phyloP scores from a whole-genome alignment of 2,797 vertebrate genomes.

The Eupleurogrammus muticus region DNA sequence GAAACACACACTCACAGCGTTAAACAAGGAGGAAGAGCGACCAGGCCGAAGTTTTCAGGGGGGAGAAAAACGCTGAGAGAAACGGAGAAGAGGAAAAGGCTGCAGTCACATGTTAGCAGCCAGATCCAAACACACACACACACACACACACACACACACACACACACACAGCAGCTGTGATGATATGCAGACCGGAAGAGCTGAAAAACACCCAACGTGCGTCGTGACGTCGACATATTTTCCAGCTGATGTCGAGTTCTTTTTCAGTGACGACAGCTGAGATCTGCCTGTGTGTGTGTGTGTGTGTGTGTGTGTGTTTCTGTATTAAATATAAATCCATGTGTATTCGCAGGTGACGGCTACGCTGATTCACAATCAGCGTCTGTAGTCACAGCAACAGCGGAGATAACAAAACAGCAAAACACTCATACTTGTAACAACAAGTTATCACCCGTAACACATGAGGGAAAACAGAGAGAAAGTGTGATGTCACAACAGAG shows the following conservation, averaged over 20 bases:
- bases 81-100: conserved; percentile 48
- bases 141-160: conserved; percentile 6
- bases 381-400: conserved; percentile 12
- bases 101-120: conserved; percentile 53
- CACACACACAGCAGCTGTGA: conserved; percentile 46
- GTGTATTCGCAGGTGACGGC: conserved; percentile 15
- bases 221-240: conserved; percentile 55
- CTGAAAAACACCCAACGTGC: conserved; percentile 52
- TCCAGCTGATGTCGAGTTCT: conserved; percentile 61
- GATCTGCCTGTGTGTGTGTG: conserved; percentile 35
- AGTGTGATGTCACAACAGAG: conserved; percentile 21
- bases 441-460: conserved; percentile 57
- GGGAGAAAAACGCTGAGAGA: conserved; percentile 53
- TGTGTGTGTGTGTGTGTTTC: conserved; percentile 21
- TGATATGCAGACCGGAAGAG: conserved; percentile 58
- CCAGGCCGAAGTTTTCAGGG: conserved; percentile 7
- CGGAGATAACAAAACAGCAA: conserved; percentile 17
- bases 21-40: no score
- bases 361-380: conserved; percentile 7
- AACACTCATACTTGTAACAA: conserved; percentile 46
- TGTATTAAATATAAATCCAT: not conserved
- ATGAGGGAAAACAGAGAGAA: conserved; percentile 38
- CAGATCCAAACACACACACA: conserved; percentile 6
- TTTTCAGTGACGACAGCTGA: conserved; percentile 52
- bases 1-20: conserved; percentile 1